Conservation (phyloP, 37 sponge, comb jelly and placozoan species). For the Chondrosia reniformis region DNA sequence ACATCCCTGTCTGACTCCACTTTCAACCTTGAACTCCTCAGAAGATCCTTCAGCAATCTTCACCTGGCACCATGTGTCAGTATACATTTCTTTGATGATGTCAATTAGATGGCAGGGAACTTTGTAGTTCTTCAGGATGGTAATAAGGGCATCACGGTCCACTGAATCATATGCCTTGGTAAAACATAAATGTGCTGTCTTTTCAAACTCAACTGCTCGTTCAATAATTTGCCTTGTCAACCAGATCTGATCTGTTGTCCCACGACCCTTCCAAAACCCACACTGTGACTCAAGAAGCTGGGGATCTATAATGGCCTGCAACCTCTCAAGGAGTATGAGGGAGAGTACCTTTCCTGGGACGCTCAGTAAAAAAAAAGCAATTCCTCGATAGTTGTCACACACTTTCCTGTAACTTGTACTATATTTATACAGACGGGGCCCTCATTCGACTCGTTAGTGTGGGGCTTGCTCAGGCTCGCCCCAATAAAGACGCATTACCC, state of each 20-base stretch:
- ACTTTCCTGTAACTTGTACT: constrained; percentile 10
- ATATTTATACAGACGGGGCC: no score
- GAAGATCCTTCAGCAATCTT: background rate
- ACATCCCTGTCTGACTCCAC: constrained; percentile 17
- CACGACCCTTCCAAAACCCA: constrained; percentile 8
- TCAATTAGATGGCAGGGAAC: background rate
- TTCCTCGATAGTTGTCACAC: constrained; percentile 12
- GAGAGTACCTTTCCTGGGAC: constrained; percentile 14
- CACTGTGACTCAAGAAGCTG: constrained; percentile 12
- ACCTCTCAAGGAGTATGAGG: constrained; percentile 6
- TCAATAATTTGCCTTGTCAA: constrained; percentile 1
- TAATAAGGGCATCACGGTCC: background rate
- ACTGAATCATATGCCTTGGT: constrained; percentile 19
- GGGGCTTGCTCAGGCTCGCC: no score
- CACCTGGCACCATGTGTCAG: background rate
- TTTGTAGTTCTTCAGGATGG: constrained; percentile 18
- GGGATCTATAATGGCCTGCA: constrained; percentile 9
- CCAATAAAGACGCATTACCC: no score
- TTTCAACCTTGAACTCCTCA: constrained; percentile 11
- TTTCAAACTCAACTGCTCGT: constrained; percentile 7
- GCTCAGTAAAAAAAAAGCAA: constrained; percentile 10
- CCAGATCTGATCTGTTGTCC: constrained; percentile 14
- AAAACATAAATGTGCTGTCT: background rate
- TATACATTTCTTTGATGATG: constrained; percentile 6
- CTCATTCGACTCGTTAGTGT: no score